Evolutionary conservation across 2,888 invertebrate genomes (phyloP).

Genomic region (Celastrina argiolus): DNA sequence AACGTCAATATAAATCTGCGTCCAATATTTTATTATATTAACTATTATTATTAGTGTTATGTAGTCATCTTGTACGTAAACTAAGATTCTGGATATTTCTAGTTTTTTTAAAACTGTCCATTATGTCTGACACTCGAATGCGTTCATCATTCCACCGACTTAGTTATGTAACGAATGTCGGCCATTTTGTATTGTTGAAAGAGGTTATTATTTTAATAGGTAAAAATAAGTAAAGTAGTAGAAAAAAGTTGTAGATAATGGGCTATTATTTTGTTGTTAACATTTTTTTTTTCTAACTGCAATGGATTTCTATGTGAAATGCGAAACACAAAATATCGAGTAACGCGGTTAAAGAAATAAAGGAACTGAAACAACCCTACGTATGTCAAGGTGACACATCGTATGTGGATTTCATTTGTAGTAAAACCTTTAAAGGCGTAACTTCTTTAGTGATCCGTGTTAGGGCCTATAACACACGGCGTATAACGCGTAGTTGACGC

Average conservation of each 20-base stretch:
- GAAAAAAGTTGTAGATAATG: neutral
- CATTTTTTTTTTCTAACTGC: neutral
- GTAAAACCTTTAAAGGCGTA: too few species aligned
- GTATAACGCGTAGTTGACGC: too few species aligned
- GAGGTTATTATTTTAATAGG: neutral
- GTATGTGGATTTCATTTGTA: too few species aligned
- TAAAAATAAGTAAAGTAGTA: neutral
- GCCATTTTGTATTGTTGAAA: conserved; percentile 44
- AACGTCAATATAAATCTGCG: conserved; percentile 10
- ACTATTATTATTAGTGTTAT: conserved; percentile 20
- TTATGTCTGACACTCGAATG: conserved; percentile 62
- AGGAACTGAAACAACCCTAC: too few species aligned
- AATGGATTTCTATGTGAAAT: too few species aligned
- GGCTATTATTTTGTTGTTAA: neutral
- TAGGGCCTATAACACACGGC: too few species aligned
- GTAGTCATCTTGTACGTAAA: conserved; percentile 44
- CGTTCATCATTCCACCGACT: conserved; percentile 67
- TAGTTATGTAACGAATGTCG: conserved; percentile 44
- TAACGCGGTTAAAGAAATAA: too few species aligned
- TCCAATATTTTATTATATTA: conserved; percentile 22
- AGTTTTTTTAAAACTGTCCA: conserved; percentile 61
- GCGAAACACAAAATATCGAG: too few species aligned
- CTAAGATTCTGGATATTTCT: conserved; percentile 34
- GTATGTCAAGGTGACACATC: too few species aligned
- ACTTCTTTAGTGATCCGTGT: too few species aligned